Evolutionary conservation across 2,113 vertebrate species (phyloP).

Genomic region (Leptobrachium leishanense): DNA sequence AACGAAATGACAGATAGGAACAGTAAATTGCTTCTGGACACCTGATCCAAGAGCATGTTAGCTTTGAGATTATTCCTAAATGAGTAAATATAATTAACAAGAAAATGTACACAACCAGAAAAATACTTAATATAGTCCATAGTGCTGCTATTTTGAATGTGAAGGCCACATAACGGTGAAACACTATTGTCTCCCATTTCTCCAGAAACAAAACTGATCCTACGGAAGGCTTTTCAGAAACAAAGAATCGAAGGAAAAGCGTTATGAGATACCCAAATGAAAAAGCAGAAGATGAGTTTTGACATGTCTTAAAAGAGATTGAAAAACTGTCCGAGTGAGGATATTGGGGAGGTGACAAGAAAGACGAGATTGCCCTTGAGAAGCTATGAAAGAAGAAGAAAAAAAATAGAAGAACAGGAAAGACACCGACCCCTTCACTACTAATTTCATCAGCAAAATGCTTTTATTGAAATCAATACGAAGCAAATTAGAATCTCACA

Average conservation of each 20-base stretch:
- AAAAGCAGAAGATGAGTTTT: conserved; percentile 18
- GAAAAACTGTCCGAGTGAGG: conserved; percentile 31
- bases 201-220: conserved; percentile 2
- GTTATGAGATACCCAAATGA: conserved; percentile 1
- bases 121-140: too few relatives aligned
- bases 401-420: conserved; percentile 14
- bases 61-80: too few relatives aligned
- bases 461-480: conserved; percentile 50
- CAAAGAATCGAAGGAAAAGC: background rate
- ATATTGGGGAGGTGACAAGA: conserved; percentile 37
- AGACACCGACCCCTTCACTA: conserved; percentile 14
- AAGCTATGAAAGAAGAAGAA: conserved; percentile 17
- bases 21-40: too few relatives aligned
- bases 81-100: too few relatives aligned
- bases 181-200: too few relatives aligned
- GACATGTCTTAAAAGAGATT: conserved; percentile 39
- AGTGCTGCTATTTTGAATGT: too few relatives aligned
- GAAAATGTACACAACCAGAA: too few relatives aligned
- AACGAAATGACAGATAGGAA: too few relatives aligned
- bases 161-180: too few relatives aligned
- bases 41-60: too few relatives aligned
- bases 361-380: conserved; percentile 35
- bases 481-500: conserved; percentile 47
- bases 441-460: conserved; percentile 47
- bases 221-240: background rate